Conservation (phyloP, 2,113 vertebrate genomes). For the Peromyscus leucopus region DNA sequence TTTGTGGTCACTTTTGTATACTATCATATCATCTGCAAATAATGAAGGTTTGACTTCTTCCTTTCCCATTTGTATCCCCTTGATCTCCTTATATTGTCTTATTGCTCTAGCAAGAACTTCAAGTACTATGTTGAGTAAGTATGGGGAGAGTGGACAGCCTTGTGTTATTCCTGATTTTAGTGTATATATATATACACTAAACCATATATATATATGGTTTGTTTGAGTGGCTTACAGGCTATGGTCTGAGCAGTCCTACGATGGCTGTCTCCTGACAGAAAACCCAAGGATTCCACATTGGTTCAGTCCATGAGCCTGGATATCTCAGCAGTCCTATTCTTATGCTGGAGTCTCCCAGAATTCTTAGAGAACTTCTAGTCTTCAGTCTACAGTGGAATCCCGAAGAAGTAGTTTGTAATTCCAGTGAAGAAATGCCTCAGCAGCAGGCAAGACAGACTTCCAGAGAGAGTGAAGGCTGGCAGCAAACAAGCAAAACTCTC, state of each 20-base stretch:
- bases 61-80: too few relatives aligned
- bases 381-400: not conserved
- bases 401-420: not conserved
- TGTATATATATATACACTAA: too few relatives aligned
- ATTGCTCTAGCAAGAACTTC: too few relatives aligned
- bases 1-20: too few relatives aligned
- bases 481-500: not conserved
- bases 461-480: not conserved
- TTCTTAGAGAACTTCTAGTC: not conserved
- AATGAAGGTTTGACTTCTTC: too few relatives aligned
- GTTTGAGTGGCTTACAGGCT: not conserved
- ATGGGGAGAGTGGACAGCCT: too few relatives aligned
- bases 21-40: too few relatives aligned
- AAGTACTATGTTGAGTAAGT: too few relatives aligned
- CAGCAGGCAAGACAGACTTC: not conserved
- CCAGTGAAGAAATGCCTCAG: too few relatives aligned
- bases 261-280: not conserved
- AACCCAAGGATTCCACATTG: not conserved
- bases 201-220: not conserved
- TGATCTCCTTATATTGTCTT: too few relatives aligned
- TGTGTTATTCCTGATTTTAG: too few relatives aligned
- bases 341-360: not conserved
- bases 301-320: not conserved
- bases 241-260: not conserved
- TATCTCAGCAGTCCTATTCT: not conserved